Conservation (phyloP, 2,888 invertebrate genomes). For the Lycia hirtaria region DNA sequence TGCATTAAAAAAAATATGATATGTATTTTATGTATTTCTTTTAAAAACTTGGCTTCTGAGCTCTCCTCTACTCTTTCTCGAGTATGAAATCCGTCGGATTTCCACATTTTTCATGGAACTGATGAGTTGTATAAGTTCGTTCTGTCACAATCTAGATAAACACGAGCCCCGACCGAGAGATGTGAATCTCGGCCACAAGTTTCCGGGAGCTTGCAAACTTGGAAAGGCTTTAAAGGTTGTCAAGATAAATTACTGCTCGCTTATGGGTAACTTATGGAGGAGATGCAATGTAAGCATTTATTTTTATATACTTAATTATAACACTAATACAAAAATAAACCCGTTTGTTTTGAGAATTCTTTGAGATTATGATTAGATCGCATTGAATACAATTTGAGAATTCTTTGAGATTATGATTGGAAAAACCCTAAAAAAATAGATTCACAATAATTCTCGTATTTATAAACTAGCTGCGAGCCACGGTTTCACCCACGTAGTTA, state of each 20-base stretch:
- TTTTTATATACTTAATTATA: neutral
- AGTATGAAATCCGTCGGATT: conserved; percentile 1
- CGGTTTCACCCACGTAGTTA: no score
- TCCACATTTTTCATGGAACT: conserved; percentile 6
- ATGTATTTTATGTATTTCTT: neutral
- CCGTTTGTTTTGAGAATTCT: no score
- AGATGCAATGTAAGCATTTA: neutral
- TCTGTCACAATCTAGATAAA: conserved; percentile 17
- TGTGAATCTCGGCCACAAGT: conserved; percentile 20
- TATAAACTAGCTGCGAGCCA: no score
- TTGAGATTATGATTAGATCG: no score
- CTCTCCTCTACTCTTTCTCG: no score
- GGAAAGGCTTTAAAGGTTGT: conserved; percentile 17
- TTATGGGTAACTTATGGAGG: conserved; percentile 1
- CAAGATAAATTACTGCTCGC: conserved; percentile 16
- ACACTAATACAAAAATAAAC: no score
- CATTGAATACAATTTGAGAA: no score
- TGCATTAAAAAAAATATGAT: no score
- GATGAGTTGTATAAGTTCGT: conserved; percentile 9
- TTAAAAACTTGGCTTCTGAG: neutral
- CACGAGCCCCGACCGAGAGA: conserved; percentile 4
- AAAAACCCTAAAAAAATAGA: no score
- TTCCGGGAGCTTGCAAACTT: conserved; percentile 15
- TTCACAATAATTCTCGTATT: no score
- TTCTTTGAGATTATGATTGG: no score